Conservation (phyloP, 2,113 vertebrate genomes). For the Alligator mississippiensis region DNA sequence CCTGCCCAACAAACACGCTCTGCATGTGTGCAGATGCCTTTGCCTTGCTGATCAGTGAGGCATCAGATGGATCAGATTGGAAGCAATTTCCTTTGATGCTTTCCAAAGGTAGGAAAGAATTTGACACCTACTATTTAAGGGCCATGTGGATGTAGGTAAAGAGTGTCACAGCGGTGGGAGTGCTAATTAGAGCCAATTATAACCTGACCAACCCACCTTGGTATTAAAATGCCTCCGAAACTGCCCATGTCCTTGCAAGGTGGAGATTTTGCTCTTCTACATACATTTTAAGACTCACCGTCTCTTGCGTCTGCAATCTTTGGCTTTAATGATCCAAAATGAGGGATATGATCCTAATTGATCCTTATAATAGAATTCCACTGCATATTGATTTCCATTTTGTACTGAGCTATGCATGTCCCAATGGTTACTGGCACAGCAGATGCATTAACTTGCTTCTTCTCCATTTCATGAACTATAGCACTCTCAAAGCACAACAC, state of each 20-base stretch:
- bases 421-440: neutral
- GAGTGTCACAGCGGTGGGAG: neutral
- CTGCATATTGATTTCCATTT: neutral
- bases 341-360: neutral
- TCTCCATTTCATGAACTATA: neutral
- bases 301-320: neutral
- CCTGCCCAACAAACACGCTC: neutral
- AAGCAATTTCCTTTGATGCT: neutral
- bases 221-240: constrained; percentile 21
- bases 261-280: neutral
- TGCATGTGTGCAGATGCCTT: neutral
- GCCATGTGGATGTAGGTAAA: neutral
- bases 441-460: neutral
- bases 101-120: neutral
- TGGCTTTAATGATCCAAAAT: neutral
- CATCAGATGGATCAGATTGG: neutral
- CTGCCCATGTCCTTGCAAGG: neutral
- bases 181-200: constrained; percentile 45
- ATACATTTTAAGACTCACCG: neutral
- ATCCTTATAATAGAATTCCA: neutral
- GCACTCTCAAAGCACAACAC: neutral
- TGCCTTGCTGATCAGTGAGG: neutral
- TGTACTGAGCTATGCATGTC: neutral
- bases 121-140: neutral
- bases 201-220: neutral